Evolutionary conservation across 1,140 invertebrate species (phyloP).

Genomic region (Cardiocondyla obscurior): DNA sequence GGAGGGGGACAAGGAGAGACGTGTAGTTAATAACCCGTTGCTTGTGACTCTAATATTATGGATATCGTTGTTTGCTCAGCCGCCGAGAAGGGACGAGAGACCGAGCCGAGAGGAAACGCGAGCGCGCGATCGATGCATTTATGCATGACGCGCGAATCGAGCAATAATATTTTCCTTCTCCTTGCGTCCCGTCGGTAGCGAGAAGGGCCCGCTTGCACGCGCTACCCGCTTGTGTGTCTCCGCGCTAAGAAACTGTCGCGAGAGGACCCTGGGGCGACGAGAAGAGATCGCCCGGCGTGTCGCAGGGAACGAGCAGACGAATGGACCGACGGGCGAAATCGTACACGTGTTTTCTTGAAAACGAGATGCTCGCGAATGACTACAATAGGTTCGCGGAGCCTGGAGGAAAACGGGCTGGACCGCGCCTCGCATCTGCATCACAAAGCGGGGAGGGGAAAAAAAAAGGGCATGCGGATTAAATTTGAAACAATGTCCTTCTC

Average conservation of each 20-base stretch:
- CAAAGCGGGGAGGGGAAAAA: no score
- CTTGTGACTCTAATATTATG: constrained; percentile 72
- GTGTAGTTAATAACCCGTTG: constrained; percentile 68
- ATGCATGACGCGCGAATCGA: constrained; percentile 74
- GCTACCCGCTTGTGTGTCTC: neutral
- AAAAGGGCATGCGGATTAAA: neutral
- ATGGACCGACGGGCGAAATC: neutral
- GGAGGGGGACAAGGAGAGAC: constrained; percentile 16
- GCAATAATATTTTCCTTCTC: constrained; percentile 76
- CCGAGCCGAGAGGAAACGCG: constrained; percentile 55
- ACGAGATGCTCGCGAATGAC: neutral
- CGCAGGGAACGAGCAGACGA: constrained; percentile 47
- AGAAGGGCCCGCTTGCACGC: constrained; percentile 5
- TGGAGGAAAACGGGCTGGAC: neutral
- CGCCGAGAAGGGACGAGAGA: constrained; percentile 61
- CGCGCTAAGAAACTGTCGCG: constrained; percentile 33
- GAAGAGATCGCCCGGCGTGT: constrained; percentile 13
- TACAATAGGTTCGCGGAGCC: neutral
- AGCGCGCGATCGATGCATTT: constrained; percentile 74
- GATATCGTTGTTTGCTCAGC: constrained; percentile 72
- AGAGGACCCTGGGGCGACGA: neutral
- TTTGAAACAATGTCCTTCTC: neutral
- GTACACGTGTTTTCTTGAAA: neutral
- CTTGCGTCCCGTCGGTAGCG: constrained; percentile 54
- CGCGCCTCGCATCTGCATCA: neutral